Conservation (phyloP, 1,140 invertebrate genomes). For the Neodiprion virginianus region DNA sequence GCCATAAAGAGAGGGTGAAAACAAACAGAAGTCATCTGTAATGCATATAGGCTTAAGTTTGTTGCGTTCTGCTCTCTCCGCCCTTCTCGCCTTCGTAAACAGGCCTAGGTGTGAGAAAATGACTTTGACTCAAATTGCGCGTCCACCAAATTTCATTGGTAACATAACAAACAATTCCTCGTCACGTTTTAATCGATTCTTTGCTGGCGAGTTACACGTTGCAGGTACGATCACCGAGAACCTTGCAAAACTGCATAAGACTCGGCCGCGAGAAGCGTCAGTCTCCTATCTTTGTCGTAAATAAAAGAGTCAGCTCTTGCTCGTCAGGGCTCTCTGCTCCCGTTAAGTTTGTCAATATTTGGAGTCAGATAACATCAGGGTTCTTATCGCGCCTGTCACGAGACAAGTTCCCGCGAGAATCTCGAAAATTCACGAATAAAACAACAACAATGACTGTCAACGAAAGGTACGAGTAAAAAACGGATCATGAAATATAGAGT, state of each 20-base stretch:
- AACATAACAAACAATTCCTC: no score
- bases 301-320: no score
- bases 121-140: no score
- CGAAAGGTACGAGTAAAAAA: no score
- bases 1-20: slow-evolving; percentile 41
- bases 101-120: slow-evolving; percentile 26
- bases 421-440: background rate
- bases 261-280: slow-evolving; percentile 32
- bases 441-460: no score
- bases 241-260: slow-evolving; percentile 48
- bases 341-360: slow-evolving; percentile 57
- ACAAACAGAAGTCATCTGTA: slow-evolving; percentile 38
- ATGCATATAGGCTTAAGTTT: slow-evolving; percentile 19
- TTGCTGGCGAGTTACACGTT: slow-evolving; percentile 15
- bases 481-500: no score
- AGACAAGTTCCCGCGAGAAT: slow-evolving; percentile 32
- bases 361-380: slow-evolving; percentile 37
- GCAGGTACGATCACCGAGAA: slow-evolving; percentile 30
- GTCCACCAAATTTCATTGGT: no score
- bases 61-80: background rate
- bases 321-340: slow-evolving; percentile 33
- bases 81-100: slow-evolving; percentile 27
- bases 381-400: slow-evolving; percentile 15
- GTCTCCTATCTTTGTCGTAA: no score
- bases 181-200: slow-evolving; percentile 27